Conservation (phyloP, 2,888 invertebrate genomes). For the Pterobdella sp. region DNA sequence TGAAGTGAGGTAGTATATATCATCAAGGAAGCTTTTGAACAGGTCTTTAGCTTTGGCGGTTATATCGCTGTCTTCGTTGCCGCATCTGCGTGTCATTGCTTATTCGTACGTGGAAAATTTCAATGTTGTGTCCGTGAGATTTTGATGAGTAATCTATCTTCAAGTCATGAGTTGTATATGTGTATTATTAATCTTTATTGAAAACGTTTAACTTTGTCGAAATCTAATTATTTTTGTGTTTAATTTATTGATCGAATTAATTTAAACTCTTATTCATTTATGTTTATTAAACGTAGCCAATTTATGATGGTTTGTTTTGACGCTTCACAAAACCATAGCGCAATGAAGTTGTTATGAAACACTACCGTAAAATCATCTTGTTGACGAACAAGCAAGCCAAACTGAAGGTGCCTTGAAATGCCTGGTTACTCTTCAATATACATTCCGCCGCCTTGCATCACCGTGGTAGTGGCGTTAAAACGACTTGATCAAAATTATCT, state of each 20-base stretch:
- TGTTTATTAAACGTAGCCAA: too few species aligned
- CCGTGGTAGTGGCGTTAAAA: too few species aligned
- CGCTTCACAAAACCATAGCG: neutral
- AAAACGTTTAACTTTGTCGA: too few species aligned
- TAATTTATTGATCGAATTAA: too few species aligned
- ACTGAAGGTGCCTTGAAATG: neutral
- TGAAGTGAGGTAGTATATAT: neutral
- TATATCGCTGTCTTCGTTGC: neutral
- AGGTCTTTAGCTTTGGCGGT: neutral
- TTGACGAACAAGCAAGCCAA: constrained; percentile 4
- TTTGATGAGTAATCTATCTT: neutral
- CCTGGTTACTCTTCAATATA: neutral
- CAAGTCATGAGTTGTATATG: neutral
- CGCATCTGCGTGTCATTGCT: neutral
- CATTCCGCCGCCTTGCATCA: neutral
- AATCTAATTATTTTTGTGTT: neutral
- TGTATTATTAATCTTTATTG: neutral
- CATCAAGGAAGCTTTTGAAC: neutral
- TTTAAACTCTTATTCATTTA: too few species aligned
- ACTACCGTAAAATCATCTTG: neutral
- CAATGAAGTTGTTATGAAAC: neutral
- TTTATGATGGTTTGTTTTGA: neutral
- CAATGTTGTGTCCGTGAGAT: neutral
- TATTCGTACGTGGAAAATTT: neutral
- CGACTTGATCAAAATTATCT: too few species aligned